Evolutionary conservation across 1,140 invertebrate genomes (phyloP).

Genomic region (Cylas formicarius): DNA sequence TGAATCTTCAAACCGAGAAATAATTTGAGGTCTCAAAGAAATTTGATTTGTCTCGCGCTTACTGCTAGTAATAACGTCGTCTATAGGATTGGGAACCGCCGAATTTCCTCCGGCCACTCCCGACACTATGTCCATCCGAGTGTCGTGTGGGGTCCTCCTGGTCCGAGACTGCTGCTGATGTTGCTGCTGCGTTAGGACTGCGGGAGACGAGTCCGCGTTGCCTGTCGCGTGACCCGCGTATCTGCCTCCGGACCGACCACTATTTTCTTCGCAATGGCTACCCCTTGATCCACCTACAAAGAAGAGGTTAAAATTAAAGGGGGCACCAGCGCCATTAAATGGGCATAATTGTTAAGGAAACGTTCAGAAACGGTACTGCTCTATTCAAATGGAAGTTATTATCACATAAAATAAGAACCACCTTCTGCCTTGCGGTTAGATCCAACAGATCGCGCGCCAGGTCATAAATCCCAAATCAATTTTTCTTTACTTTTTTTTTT

Average conservation of each 20-base stretch:
- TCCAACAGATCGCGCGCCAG: no score
- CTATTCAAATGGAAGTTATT: no score
- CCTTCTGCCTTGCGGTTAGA: no score
- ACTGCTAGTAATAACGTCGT: conserved; percentile 40
- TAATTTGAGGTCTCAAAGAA: conserved; percentile 9
- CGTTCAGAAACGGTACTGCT: no score
- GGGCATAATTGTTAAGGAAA: no score
- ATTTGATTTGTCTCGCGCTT: conserved; percentile 15
- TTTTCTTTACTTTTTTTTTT: no score
- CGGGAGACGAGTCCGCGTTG: conserved; percentile 19
- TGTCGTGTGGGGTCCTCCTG: conserved; percentile 35
- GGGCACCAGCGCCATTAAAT: not conserved
- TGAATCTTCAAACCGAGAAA: conserved; percentile 36
- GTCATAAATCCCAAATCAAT: no score
- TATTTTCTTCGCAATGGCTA: conserved; percentile 38
- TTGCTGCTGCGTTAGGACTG: conserved; percentile 28
- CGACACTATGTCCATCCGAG: conserved; percentile 29
- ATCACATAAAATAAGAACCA: not conserved
- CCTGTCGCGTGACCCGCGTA: conserved; percentile 30
- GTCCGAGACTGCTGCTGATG: conserved; percentile 31
- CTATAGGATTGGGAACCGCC: conserved; percentile 33
- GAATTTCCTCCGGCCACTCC: conserved; percentile 29
- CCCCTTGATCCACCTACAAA: conserved; percentile 38
- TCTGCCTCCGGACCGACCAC: conserved; percentile 29
- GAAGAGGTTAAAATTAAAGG: not conserved